A percentile compares a stretch with the other conserved stretches of the same genome.
These are phyloP conservation scores for Parnassius glacialis DNA, from an alignment of 2,888 invertebrate species.

Conservation along the genomic window DNA sequence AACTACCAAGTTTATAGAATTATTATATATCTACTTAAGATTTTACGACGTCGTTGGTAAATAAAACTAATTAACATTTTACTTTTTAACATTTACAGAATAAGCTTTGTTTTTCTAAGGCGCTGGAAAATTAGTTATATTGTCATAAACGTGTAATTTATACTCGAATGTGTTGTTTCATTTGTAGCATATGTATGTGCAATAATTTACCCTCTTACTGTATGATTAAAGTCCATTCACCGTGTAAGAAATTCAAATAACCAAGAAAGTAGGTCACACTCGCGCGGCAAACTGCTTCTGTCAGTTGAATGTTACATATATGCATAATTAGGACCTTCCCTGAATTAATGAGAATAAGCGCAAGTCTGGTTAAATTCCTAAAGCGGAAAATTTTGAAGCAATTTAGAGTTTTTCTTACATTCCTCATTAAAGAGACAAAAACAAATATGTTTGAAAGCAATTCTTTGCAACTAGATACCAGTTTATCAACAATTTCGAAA, in stretches of 20 bases:
- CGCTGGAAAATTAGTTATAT: too few relatives aligned
- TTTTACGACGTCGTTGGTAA: too few relatives aligned
- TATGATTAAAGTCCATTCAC: constrained; percentile 7
- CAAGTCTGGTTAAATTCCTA: not conserved
- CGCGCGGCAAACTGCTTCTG: constrained; percentile 12
- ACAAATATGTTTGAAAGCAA: too few relatives aligned
- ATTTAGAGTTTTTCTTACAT: not conserved
- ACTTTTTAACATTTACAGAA: too few relatives aligned
- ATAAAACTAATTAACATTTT: too few relatives aligned
- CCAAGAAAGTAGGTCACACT: constrained; percentile 22
- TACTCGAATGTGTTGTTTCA: not conserved
- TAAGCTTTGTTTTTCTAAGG: too few relatives aligned
- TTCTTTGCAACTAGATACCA: too few relatives aligned
- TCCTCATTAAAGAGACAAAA: too few relatives aligned
- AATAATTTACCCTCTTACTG: constrained; percentile 2
- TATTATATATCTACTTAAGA: too few relatives aligned
- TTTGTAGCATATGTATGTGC: not conserved
- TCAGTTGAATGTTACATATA: constrained; percentile 16
- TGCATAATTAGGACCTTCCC: constrained; percentile 19
- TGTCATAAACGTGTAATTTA: too few relatives aligned
- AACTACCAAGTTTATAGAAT: too few relatives aligned
- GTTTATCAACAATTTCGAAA: too few relatives aligned
- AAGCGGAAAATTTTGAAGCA: not conserved
- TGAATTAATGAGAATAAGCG: constrained; percentile 14
- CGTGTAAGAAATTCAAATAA: constrained; percentile 20